phyloP scores from a whole-genome alignment of 2,797 vertebrate genomes.

The Acanthurus tractus region DNA sequence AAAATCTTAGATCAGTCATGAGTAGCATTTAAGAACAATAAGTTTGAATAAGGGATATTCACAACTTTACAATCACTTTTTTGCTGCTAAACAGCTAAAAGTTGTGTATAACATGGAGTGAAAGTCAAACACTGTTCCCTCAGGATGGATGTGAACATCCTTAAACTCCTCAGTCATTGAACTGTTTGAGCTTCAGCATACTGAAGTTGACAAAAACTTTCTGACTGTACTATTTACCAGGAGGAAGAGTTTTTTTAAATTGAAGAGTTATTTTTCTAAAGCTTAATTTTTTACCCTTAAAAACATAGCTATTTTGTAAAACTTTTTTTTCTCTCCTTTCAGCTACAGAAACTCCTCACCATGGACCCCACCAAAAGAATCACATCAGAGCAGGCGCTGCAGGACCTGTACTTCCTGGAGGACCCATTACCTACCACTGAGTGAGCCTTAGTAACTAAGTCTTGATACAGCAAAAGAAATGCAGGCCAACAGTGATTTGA shows the following conservation, averaged over 20 bases:
- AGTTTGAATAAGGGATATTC: background rate
- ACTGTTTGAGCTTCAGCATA: background rate
- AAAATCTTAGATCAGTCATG: too few relatives aligned
- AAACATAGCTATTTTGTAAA: background rate
- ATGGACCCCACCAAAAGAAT: conserved; percentile 99
- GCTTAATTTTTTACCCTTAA: background rate
- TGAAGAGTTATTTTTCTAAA: too few relatives aligned
- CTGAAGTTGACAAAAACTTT: background rate
- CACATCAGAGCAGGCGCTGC: conserved; percentile 96
- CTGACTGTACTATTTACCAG: background rate
- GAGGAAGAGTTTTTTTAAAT: background rate
- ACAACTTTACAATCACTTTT: too few relatives aligned
- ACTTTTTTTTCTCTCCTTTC: conserved; percentile 20
- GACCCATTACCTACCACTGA: conserved; percentile 96
- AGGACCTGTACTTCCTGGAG: conserved; percentile 97
- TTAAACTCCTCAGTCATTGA: background rate
- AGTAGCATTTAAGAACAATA: background rate
- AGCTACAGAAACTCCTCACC: conserved; percentile 98
- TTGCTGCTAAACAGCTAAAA: background rate
- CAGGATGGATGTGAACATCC: background rate
- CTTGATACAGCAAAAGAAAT: conserved; percentile 17
- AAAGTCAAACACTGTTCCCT: background rate
- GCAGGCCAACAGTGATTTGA: conserved; percentile 9
- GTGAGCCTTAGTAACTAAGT: conserved; percentile 81
- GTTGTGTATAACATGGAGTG: background rate